Evolutionary conservation across 2,888 invertebrate species (phyloP), one percentile per base, ranked within the genome.

Genomic region (Galerucella nymphaeae): DNA sequence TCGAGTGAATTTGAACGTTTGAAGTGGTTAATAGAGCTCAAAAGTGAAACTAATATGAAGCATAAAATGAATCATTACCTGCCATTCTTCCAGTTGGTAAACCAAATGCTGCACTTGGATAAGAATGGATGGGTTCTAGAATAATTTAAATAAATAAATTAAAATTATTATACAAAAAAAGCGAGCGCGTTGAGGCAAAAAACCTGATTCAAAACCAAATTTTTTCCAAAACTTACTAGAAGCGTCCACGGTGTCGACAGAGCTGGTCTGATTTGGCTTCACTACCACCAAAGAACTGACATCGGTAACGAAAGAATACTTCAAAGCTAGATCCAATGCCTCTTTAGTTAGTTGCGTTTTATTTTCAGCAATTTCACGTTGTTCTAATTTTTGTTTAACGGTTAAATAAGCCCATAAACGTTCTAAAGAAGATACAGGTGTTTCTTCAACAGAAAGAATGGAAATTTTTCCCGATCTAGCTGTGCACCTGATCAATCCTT

Each of bases 251-350:
- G 78, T 77, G 61, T 79, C 66, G 30, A 80, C 78, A 20, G 76
- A 68, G 59, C 62, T 73, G 18, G 69, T 73, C 8, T 59, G 87
- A 80, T 90, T 89, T 0, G 91, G 91, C 79, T 91, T 91, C 10
- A 91, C 91, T 1, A 92, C 91, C 48, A 92, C 90, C 73, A 92
- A 84, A 0, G 92, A 92, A 3, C 91, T 92, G 66, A 92, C 86
- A 5, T 91, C 89, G 0, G 92, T 92, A 20, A 93, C 92, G 82
- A 93, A 92, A 9, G 79, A 79, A 70, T 82, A 82, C 72, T 90
- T 88, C 41, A 91, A 84, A 2, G 91, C 90, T 30, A 91, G 83
- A 23, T 87, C 85, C 10, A 91, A 84, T 0, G 91, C 91, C 78
- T 87, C 88, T 79, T 89, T 88, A 2, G 69, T 73, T 76, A 88